Evolutionary conservation across 2,888 invertebrate species (phyloP).

Genomic region (Drosophila subquinaria): DNA sequence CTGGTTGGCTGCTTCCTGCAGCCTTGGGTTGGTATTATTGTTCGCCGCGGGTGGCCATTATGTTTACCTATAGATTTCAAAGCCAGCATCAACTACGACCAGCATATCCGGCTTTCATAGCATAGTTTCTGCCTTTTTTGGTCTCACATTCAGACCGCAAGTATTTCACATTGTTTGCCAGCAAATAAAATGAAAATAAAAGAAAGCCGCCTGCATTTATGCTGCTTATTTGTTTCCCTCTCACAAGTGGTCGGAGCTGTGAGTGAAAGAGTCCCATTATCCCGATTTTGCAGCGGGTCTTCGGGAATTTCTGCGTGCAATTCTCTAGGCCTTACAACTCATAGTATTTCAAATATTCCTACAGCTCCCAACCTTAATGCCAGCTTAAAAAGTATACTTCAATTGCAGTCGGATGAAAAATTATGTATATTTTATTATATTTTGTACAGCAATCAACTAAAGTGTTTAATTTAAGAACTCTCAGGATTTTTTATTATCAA

Average conservation of each 20-base stretch:
- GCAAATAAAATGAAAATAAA: conserved; percentile 65
- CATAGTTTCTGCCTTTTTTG: conserved; percentile 54
- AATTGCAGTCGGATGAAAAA: not conserved
- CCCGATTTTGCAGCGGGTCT: conserved; percentile 11
- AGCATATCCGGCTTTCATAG: conserved; percentile 41
- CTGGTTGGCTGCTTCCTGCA: conserved; percentile 57
- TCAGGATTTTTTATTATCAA: not conserved
- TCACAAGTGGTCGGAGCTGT: conserved; percentile 9
- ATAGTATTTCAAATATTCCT: conserved; percentile 20
- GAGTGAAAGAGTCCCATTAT: conserved; percentile 40
- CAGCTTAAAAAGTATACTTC: conserved; percentile 9
- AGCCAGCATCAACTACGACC: conserved; percentile 26
- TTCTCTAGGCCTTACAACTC: conserved; percentile 25
- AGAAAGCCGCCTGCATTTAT: conserved; percentile 23
- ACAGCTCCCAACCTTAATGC: conserved; percentile 3
- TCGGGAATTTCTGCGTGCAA: conserved; percentile 31
- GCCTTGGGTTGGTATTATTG: conserved; percentile 35
- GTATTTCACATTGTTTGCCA: conserved; percentile 74
- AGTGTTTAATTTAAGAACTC: not conserved
- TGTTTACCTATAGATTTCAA: conserved; percentile 60
- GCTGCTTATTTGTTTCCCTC: conserved; percentile 48
- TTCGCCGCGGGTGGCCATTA: conserved; percentile 56
- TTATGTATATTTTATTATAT: not conserved
- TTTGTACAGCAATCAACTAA: not conserved
- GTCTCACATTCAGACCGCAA: conserved; percentile 65